Evolutionary conservation across 1,140 invertebrate genomes (phyloP), one percentile per base, ranked within the genome.

Genomic region (Eufriesea mexicana): DNA sequence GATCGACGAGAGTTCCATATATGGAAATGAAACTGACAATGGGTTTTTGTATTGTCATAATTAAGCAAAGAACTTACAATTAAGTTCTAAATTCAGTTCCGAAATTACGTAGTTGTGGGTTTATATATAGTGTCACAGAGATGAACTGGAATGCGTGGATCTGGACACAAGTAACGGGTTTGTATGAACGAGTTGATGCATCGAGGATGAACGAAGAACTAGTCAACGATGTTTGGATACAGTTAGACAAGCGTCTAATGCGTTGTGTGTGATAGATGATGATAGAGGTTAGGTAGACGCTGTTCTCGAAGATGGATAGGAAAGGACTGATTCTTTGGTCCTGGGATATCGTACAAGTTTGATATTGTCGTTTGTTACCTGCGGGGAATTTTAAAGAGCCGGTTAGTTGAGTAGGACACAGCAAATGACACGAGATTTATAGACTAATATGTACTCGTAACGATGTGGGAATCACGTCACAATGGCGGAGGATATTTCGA

Each of bases 261-360:
- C 51, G 70, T 72, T 55, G 51, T 28, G 25, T 25, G 20, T 72
- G 70, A 72, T 72, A 72, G 70, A 72, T 72, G 70, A 72, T 72
- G 70, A 72, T 72, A 57, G 70, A 55, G 28, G 51, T 35, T 72
- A 42, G 49, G 70, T 42, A 42, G n/a, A 55, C 51, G 70, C 51
- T 51, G 47, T 72, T 72, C 70, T 20, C 28, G 20, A 55, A 55
- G 70, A 72, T 72, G 51, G 51, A 72, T 72, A 55, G 51, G 42
- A 12, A 18, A 49, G 66, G 23, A 35, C 70, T 23, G 47, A 71
- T 51, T 71, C 68, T 72, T 72, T 51, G 20, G n/a, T 55, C 45
- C 4, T 1, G 6, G 7, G 20, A 42, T 42, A 42, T 23, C 42
- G n/a, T 72, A 57, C 51, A 16, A 28, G 16, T 71, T 20, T 55